A percentile compares a stretch with the other conserved stretches of the same genome.
phyloP scores from a whole-genome alignment of 2,113 vertebrate species.

The Pachyramphus minor region DNA sequence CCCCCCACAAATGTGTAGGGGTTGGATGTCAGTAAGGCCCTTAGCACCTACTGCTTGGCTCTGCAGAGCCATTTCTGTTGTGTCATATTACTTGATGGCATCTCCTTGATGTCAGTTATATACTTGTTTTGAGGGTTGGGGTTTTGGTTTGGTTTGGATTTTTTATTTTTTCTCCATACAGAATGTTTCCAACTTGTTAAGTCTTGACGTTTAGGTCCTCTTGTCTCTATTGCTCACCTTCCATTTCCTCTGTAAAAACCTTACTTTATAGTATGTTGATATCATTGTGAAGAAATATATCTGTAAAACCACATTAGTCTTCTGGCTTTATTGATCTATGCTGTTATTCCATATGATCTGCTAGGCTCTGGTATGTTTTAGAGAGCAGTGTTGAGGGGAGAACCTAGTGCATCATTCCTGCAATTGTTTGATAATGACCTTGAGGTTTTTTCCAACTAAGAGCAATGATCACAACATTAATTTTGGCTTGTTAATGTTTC shows the following conservation, averaged over 20 bases:
- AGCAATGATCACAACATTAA: background rate
- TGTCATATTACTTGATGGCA: background rate
- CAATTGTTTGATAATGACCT: background rate
- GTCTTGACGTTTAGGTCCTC: background rate
- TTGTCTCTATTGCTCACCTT: background rate
- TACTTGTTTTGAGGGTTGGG: background rate
- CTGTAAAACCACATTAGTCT: background rate
- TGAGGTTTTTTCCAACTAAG: background rate
- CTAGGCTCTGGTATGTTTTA: background rate
- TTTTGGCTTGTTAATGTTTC: background rate
- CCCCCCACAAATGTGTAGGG: background rate
- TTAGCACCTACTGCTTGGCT: accelerated
- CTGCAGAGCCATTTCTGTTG: background rate
- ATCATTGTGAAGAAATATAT: background rate
- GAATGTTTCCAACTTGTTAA: background rate
- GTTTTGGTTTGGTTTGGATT: background rate
- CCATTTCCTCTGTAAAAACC: background rate
- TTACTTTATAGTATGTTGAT: background rate
- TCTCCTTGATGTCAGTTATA: background rate
- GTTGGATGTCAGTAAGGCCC: background rate
- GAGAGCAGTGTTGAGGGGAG: background rate
- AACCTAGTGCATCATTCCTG: background rate
- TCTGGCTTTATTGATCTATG: background rate
- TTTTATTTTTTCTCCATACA: background rate
- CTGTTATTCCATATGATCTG: background rate